These are phyloP conservation scores for Liopterus haemorrhoidalis DNA, from an alignment of 2,888 invertebrate genomes.

Conservation along the genomic window DNA sequence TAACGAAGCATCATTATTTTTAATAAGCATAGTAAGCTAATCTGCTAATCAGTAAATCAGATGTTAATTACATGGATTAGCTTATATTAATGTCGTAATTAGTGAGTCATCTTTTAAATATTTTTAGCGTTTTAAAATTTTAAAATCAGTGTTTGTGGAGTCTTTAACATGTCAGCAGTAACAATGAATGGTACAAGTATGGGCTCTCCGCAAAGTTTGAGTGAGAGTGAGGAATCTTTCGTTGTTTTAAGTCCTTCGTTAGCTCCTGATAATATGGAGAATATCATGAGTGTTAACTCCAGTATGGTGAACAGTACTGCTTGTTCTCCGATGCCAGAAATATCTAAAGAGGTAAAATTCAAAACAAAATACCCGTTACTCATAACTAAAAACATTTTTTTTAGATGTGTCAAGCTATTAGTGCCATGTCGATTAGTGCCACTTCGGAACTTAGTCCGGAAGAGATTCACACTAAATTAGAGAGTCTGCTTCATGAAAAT, in stretches of 20 bases:
- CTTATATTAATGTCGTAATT: no score
- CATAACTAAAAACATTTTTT: background rate
- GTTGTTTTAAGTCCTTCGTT: slow-evolving; percentile 36
- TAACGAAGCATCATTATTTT: no score
- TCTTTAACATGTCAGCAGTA: no score
- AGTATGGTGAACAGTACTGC: slow-evolving; percentile 9
- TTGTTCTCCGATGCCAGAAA: slow-evolving; percentile 19
- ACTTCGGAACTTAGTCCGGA: slow-evolving; percentile 34
- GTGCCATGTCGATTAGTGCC: slow-evolving; percentile 2
- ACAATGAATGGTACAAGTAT: slow-evolving; percentile 10
- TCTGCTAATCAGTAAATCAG: no score
- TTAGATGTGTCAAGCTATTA: slow-evolving; percentile 7
- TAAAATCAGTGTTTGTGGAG: no score
- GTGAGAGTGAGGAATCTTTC: slow-evolving; percentile 37
- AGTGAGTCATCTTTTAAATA: no score
- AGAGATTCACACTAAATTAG: slow-evolving; percentile 39
- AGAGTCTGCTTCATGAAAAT: slow-evolving; percentile 38
- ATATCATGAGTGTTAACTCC: slow-evolving; percentile 3
- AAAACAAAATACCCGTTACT: no score
- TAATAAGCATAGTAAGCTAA: no score
- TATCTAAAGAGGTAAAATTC: slow-evolving; percentile 10
- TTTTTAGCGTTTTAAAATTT: no score
- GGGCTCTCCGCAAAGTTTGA: slow-evolving; percentile 8
- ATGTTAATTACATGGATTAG: no score
- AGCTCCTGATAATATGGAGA: slow-evolving; percentile 21